A percentile compares a stretch with the other conserved stretches of the same genome.
Evolutionary conservation across 2,888 invertebrate species (phyloP).

Genomic region (Nezara viridula): DNA sequence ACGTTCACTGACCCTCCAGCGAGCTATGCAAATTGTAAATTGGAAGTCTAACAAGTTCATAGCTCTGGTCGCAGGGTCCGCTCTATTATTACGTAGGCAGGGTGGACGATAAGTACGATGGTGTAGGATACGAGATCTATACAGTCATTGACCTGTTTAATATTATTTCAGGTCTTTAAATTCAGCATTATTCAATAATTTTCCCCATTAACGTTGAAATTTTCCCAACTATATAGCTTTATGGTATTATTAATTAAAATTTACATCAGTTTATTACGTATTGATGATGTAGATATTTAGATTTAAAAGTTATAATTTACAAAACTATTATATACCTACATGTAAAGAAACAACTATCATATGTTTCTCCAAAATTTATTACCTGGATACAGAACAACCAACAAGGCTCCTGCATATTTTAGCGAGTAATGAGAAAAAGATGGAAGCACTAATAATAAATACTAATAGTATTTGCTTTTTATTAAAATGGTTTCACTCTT

Average conservation of each 20-base stretch:
- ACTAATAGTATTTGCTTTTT: no score
- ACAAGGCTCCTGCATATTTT: no score
- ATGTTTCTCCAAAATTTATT: no score
- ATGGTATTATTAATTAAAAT: neutral
- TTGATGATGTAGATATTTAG: no score
- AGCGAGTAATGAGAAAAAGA: no score
- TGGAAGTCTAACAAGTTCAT: slow-evolving; percentile 28
- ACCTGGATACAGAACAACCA: no score
- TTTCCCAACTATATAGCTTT: neutral
- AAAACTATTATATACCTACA: no score
- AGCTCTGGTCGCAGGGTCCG: neutral
- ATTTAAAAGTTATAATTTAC: no score
- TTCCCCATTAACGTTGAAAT: neutral
- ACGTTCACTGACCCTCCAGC: slow-evolving; percentile 40
- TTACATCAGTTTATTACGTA: no score
- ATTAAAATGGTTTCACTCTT: no score
- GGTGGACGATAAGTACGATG: neutral
- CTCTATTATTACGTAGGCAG: slow-evolving; percentile 6
- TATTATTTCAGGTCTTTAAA: neutral
- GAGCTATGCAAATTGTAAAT: slow-evolving; percentile 49
- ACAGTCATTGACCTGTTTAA: neutral
- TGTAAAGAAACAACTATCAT: no score
- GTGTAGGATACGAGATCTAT: neutral
- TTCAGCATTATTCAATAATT: neutral
- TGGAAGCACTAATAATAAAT: no score